A percentile compares a stretch with the other conserved stretches of the same genome.
phyloP scores from a whole-genome alignment of 2,888 invertebrate species.

The Neuroscelio doddi region DNA sequence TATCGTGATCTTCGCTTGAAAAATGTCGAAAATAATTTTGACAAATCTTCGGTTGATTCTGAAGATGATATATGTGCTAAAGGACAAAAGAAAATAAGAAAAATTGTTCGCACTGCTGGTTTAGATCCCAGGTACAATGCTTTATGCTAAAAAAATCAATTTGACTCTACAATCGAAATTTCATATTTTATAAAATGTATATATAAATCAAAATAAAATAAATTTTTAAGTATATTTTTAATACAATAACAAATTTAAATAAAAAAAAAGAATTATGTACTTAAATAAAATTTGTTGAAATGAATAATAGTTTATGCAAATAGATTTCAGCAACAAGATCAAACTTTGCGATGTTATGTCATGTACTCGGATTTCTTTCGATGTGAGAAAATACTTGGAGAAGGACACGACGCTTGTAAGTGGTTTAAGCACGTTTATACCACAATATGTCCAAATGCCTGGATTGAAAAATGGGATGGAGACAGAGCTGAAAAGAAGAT shows the following conservation, averaged over 20 bases:
- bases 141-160: not conserved
- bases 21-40: no score
- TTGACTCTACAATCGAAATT: not conserved
- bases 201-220: not conserved
- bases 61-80: no score
- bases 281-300: no score
- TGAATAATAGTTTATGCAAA: no score
- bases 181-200: not conserved
- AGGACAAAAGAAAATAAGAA: not conserved
- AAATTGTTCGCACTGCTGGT: not conserved
- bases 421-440: slow-evolving; percentile 63
- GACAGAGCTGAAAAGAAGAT: slow-evolving; percentile 52
- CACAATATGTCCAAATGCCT: slow-evolving; percentile 58
- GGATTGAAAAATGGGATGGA: slow-evolving; percentile 61
- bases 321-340: slow-evolving; percentile 67
- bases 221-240: no score
- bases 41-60: no score
- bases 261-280: no score
- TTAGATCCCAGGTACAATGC: not conserved
- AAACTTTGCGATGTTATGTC: slow-evolving; percentile 63
- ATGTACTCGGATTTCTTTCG: slow-evolving; percentile 66
- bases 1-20: no score
- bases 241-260: no score
- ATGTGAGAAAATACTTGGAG: slow-evolving; percentile 62
- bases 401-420: slow-evolving; percentile 56